These are phyloP conservation scores for Pachyseris speciosa DNA, from an alignment of 64 coral and sea anemone species.

Conservation along the genomic window DNA sequence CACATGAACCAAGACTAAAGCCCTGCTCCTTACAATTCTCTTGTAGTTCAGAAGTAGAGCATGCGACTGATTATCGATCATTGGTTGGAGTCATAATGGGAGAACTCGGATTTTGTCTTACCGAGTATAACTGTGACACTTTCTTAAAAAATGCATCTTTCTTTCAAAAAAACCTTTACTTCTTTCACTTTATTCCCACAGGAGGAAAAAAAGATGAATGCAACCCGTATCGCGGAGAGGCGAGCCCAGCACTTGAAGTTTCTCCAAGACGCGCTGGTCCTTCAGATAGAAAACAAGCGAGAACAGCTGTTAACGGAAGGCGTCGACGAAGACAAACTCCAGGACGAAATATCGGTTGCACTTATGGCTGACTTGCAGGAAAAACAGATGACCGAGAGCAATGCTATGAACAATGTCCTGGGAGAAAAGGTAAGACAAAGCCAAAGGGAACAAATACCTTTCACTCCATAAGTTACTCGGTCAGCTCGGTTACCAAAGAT, in stretches of 20 bases:
- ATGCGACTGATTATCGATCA: too few relatives aligned
- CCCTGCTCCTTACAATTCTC: too few relatives aligned
- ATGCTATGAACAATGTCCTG: conserved; percentile 82
- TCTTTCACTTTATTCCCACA: background rate
- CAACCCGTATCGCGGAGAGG: conserved; percentile 73
- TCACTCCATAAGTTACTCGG: too few relatives aligned
- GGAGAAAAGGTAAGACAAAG: conserved; percentile 77
- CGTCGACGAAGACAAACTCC: conserved; percentile 69
- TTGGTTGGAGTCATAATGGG: too few relatives aligned
- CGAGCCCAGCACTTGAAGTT: conserved; percentile 78
- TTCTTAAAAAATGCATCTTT: too few relatives aligned
- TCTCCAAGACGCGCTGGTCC: conserved; percentile 78
- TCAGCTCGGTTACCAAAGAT: too few relatives aligned
- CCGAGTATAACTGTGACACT: too few relatives aligned
- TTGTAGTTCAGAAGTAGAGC: too few relatives aligned
- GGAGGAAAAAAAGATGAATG: conserved; percentile 79
- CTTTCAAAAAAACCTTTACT: background rate
- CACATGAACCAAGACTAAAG: too few relatives aligned
- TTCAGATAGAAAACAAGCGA: conserved; percentile 69
- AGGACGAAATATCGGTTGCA: conserved; percentile 81
- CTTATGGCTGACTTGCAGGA: conserved; percentile 92
- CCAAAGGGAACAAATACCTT: background rate
- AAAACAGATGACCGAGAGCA: conserved; percentile 89
- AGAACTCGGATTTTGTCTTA: too few relatives aligned
- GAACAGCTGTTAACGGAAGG: conserved; percentile 58